A percentile compares a stretch with the other conserved stretches of the same genome.
Conservation (phyloP, 2,113 vertebrate genomes). For the Anas platyrhynchos region DNA sequence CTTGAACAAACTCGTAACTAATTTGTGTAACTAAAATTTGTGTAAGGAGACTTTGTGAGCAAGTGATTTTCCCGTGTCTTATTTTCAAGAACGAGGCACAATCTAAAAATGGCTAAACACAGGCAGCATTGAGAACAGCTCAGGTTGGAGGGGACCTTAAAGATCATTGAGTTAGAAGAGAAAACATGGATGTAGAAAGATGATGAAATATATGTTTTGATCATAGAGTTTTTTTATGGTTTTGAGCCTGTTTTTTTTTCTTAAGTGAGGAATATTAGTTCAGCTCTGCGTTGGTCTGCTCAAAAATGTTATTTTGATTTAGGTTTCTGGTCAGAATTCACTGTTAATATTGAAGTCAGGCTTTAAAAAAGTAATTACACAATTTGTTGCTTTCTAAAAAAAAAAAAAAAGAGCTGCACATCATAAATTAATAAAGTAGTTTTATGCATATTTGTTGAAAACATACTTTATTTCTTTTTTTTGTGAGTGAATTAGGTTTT, state of each 20-base stretch:
- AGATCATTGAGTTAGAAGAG: too few species aligned
- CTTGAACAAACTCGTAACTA: slow-evolving; percentile 27
- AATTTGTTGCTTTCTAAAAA: not conserved
- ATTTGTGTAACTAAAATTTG: slow-evolving; percentile 9
- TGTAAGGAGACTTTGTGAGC: not conserved
- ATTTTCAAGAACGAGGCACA: not conserved
- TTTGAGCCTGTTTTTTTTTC: not conserved
- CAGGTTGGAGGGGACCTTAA: too few species aligned
- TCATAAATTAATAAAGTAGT: not conserved
- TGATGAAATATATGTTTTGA: not conserved
- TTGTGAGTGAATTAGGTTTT: not conserved
- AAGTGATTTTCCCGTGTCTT: not conserved
- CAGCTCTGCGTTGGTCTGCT: not conserved
- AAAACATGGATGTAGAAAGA: not conserved
- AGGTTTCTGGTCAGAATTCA: not conserved
- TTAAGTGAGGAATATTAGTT: not conserved
- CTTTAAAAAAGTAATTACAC: not conserved
- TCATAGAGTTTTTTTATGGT: not conserved
- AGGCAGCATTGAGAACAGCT: not conserved
- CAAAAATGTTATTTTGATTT: not conserved
- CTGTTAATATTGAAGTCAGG: not conserved
- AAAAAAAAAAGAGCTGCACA: not conserved
- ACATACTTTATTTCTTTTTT: not conserved
- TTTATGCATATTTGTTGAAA: not conserved
- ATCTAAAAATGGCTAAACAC: not conserved